A percentile compares a stretch with the other conserved stretches of the same genome.
phyloP scores from a whole-genome alignment of 1,140 invertebrate genomes.

The Drosophila mojavensis region DNA sequence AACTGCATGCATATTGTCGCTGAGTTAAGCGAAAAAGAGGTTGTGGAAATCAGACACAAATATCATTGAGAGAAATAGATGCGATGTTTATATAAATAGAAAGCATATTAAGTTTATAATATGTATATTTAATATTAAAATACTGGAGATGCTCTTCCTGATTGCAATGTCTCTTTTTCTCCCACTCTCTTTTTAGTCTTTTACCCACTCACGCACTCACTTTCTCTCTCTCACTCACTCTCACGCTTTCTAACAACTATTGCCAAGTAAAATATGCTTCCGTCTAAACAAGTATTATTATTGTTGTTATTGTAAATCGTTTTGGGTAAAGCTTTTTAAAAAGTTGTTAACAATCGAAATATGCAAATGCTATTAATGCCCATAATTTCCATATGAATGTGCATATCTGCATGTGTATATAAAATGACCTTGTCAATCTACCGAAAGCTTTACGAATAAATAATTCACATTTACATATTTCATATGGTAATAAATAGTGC shows the following conservation, averaged over 20 bases:
- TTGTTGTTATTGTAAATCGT: constrained; percentile 8
- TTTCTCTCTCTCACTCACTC: neutral
- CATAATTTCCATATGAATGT: neutral
- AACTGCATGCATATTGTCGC: too few relatives aligned
- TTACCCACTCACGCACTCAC: neutral
- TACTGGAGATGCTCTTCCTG: constrained; percentile 20
- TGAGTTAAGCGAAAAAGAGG: too few relatives aligned
- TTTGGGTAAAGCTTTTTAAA: constrained; percentile 37
- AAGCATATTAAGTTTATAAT: too few relatives aligned
- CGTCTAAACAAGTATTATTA: constrained; percentile 43
- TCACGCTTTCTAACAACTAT: neutral
- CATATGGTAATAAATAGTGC: neutral
- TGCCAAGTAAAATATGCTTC: constrained; percentile 36
- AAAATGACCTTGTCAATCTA: constrained; percentile 30
- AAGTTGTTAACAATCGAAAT: constrained; percentile 47
- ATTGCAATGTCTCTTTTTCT: constrained; percentile 17
- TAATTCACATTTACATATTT: constrained; percentile 24
- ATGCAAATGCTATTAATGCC: constrained; percentile 34
- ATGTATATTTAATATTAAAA: neutral
- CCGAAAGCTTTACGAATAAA: constrained; percentile 35
- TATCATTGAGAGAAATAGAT: too few relatives aligned
- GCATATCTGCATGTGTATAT: too few relatives aligned
- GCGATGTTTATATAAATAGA: too few relatives aligned
- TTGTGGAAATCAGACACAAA: too few relatives aligned
- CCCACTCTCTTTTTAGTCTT: neutral